Evolutionary conservation across 1,140 invertebrate genomes (phyloP), one percentile per base, ranked within the genome.

Genomic region (Maconellicoccus hirsutus): DNA sequence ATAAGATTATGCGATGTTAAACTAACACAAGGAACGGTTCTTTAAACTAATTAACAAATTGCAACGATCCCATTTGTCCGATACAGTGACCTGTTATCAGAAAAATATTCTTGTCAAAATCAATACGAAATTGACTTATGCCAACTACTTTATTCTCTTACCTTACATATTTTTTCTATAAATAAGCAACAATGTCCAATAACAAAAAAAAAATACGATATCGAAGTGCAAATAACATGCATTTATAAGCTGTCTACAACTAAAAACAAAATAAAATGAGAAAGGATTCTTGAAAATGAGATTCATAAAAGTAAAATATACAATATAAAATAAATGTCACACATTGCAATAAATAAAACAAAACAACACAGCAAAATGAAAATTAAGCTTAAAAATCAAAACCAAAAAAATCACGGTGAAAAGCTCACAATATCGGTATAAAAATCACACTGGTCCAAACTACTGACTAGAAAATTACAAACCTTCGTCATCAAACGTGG

Each of bases 401-500:
- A 8, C 22, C 25, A 4, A 25, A 69, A 25, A 1, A 69, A 25
- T 3, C 29, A 23, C 14, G 63, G 14, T 21, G 22, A 69, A 69
- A 25, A 23, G 23, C 19, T 10, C 16, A 69, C 8, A 69, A 22
- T 12, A 16, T 63, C 21, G 21, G 21, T 12, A 16, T 8, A 23
- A 27, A 27, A 69, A 22, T 69, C 16, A 69, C 12, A 69, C 23
- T 59, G 16, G 23, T 14, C 23, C 23, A 25, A 25, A 23, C 26
- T 26, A 69, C 23, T 12, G 42, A 52, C 42, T 52, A 52, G 19
- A 70, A 33, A 70, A 19, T 12, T 70, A 75, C 70, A 75, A 81
- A 84, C 85, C 92, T 77, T 93, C 85, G 33, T 93, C 91, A 77
- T 94, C 91, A 78, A 94, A 93, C 2, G 91, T 94, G 19, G 92